phyloP scores from a whole-genome alignment of 2,113 vertebrate species.

The Cairina moschata region DNA sequence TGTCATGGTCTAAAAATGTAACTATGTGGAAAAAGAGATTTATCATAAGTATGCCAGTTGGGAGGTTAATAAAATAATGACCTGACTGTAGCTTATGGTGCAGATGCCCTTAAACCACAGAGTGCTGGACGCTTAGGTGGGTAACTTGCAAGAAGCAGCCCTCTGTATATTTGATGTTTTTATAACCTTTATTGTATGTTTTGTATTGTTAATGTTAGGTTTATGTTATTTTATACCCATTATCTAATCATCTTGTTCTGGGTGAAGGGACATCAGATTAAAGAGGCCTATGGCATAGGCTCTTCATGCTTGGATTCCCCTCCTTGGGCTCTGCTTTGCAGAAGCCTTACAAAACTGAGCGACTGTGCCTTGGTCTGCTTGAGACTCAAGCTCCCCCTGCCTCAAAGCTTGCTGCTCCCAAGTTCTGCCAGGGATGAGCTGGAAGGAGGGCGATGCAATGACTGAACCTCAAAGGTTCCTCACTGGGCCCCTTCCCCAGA shows the following conservation, averaged over 20 bases:
- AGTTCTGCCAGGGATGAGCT: background rate
- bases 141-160: background rate
- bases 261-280: background rate
- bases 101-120: background rate
- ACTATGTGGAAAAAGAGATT: background rate
- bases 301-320: background rate
- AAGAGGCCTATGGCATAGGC: background rate
- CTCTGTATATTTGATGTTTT: background rate
- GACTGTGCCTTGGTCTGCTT: background rate
- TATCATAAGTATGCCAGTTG: background rate
- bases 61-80: background rate
- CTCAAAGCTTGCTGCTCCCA: background rate
- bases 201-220: background rate
- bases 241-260: background rate
- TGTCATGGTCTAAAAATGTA: background rate
- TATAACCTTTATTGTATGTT: too few species aligned
- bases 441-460: rapidly evolving
- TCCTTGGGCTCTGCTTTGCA: background rate
- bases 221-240: background rate
- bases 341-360: background rate
- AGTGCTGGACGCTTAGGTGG: background rate
- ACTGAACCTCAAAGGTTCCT: background rate
- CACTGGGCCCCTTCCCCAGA: background rate
- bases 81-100: background rate
- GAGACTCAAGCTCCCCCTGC: background rate